Conservation (phyloP, 2,888 invertebrate genomes). For the Cantharis flavilabris region DNA sequence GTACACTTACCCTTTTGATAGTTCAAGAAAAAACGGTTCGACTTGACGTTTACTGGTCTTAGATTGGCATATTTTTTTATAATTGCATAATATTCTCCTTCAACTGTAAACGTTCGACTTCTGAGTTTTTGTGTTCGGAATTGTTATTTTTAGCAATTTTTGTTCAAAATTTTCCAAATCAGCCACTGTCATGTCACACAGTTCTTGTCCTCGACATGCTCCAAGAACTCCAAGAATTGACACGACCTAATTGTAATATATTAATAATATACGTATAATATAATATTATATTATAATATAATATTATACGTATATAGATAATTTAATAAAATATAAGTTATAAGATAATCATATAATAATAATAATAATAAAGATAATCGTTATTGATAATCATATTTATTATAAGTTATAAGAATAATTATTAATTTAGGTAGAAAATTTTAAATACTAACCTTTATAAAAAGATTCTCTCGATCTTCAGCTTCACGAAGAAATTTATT, state of each 20-base stretch:
- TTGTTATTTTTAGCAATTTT: not conserved
- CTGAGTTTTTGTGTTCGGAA: constrained; percentile 27
- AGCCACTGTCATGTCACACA: constrained; percentile 2
- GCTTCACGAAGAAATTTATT: not conserved
- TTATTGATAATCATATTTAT: no score
- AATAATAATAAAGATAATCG: no score
- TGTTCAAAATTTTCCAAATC: constrained; percentile 6
- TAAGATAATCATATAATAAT: no score
- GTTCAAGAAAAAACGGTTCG: constrained; percentile 7
- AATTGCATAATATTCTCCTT: constrained; percentile 23
- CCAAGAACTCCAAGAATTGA: constrained; percentile 10
- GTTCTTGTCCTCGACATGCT: constrained; percentile 6
- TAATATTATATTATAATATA: no score
- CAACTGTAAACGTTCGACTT: constrained; percentile 26
- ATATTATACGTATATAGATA: no score
- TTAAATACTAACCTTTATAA: not conserved
- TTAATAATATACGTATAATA: no score
- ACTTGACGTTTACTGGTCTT: constrained; percentile 16
- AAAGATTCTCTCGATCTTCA: not conserved
- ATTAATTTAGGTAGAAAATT: no score
- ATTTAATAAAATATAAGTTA: no score
- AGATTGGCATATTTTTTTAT: constrained; percentile 31
- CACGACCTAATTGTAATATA: constrained; percentile 2
- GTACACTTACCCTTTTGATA: constrained; percentile 26
- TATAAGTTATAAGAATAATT: no score